Evolutionary conservation across 2,888 invertebrate species (phyloP).

Genomic region (Lottia scabra): DNA sequence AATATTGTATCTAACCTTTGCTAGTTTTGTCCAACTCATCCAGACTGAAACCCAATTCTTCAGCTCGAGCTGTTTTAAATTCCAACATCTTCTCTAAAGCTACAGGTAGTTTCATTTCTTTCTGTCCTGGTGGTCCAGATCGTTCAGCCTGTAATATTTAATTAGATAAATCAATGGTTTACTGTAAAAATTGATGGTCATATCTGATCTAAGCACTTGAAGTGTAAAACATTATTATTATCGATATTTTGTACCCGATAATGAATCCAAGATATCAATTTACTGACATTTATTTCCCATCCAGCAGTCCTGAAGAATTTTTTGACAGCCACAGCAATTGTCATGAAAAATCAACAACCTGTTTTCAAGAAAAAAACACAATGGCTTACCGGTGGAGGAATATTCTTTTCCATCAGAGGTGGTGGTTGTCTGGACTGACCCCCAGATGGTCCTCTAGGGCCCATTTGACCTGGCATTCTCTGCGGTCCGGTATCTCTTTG

Average conservation of each 20-base stretch:
- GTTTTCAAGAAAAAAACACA: background rate
- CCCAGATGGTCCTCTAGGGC: constrained; percentile 5
- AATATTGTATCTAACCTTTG: background rate
- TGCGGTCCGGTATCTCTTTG: constrained; percentile 9
- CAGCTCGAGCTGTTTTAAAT: constrained; percentile 86
- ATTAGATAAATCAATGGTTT: too few relatives aligned
- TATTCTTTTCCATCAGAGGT: constrained; percentile 3
- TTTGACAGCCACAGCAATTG: too few relatives aligned
- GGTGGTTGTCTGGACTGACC: constrained; percentile 7
- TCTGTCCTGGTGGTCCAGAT: constrained; percentile 34
- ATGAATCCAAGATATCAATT: too few relatives aligned
- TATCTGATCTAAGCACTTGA: too few relatives aligned
- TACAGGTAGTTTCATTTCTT: constrained; percentile 77
- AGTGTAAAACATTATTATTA: too few relatives aligned
- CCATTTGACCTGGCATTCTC: too few relatives aligned
- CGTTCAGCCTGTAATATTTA: constrained; percentile 6
- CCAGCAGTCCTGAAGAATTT: too few relatives aligned
- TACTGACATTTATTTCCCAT: too few relatives aligned
- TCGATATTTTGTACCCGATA: too few relatives aligned
- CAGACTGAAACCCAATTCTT: constrained; percentile 77
- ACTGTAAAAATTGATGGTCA: too few relatives aligned
- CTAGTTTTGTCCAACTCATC: constrained; percentile 48
- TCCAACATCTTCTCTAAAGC: constrained; percentile 91
- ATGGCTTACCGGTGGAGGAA: constrained; percentile 8
- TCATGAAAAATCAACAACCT: too few relatives aligned